These are phyloP conservation scores for Deilephila porcellus DNA, from an alignment of 2,888 invertebrate genomes.

Conservation along the genomic window DNA sequence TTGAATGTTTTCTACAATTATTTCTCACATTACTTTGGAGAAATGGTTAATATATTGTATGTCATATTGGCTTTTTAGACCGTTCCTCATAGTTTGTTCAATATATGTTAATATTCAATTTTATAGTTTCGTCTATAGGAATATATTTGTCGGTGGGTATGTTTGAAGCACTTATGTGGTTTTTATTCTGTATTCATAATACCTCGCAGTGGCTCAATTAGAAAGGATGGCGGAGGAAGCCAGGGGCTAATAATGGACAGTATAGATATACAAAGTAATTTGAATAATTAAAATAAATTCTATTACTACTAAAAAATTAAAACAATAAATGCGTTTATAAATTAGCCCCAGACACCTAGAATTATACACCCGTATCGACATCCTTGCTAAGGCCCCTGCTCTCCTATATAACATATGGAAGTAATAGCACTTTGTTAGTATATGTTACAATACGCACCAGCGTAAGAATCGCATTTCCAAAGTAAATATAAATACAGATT, in stretches of 20 bases:
- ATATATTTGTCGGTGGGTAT: slow-evolving; percentile 26
- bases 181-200: not conserved
- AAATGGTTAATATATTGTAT: not conserved
- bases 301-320: not conserved
- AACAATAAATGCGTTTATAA: slow-evolving; percentile 6
- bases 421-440: slow-evolving; percentile 19
- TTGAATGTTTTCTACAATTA: not conserved
- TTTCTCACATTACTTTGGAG: not conserved
- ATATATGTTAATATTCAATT: slow-evolving; percentile 1
- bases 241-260: not conserved
- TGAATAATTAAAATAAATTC: not conserved
- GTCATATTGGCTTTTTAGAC: not conserved
- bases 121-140: slow-evolving; percentile 20
- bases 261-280: not conserved
- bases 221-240: not conserved
- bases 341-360: not conserved
- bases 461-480: slow-evolving; percentile 16
- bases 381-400: not conserved
- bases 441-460: slow-evolving; percentile 12
- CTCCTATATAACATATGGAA: not conserved
- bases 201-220: not conserved
- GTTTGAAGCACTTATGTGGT: slow-evolving; percentile 22
- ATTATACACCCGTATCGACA: not conserved
- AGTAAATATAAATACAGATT: slow-evolving; percentile 20
- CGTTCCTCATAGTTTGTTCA: slow-evolving; percentile 4